These are phyloP conservation scores for Cygnus olor DNA, from an alignment of 2,797 vertebrate genomes.

Conservation along the genomic window DNA sequence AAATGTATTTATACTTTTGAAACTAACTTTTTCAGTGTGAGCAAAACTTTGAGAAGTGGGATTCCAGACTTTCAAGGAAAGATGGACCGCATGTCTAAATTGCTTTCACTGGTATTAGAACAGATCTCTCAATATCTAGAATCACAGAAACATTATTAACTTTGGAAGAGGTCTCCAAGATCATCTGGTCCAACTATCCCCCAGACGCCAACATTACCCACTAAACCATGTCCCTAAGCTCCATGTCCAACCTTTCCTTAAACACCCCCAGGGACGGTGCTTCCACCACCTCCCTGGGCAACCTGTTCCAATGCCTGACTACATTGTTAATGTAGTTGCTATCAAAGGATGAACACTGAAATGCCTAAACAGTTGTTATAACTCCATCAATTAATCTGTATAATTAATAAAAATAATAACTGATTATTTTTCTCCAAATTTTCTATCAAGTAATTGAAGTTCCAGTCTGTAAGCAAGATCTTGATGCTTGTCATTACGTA, in stretches of 20 bases:
- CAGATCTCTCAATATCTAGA: background rate
- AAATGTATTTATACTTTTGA: background rate
- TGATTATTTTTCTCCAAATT: background rate
- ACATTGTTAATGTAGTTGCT: background rate
- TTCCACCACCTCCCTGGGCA: too few species aligned
- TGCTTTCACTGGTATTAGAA: background rate
- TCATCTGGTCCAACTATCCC: too few species aligned
- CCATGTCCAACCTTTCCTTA: too few species aligned
- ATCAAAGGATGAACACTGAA: background rate
- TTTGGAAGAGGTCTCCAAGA: too few species aligned
- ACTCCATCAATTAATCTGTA: background rate
- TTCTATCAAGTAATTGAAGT: background rate
- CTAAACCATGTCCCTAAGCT: too few species aligned
- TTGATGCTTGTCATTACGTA: background rate
- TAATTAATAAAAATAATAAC: background rate
- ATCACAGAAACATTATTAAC: too few species aligned
- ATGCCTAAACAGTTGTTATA: background rate
- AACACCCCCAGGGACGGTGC: too few species aligned
- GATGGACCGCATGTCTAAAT: accelerated
- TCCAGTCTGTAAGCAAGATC: background rate
- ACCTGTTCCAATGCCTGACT: too few species aligned
- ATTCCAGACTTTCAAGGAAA: background rate
- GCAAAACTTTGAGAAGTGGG: background rate
- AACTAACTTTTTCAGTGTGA: background rate
- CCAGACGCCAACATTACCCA: too few species aligned